A percentile compares a stretch with the other conserved stretches of the same genome.
These are phyloP conservation scores for Tetranychus cinnabarinus DNA, from an alignment of 1,140 invertebrate species.

Conservation along the genomic window DNA sequence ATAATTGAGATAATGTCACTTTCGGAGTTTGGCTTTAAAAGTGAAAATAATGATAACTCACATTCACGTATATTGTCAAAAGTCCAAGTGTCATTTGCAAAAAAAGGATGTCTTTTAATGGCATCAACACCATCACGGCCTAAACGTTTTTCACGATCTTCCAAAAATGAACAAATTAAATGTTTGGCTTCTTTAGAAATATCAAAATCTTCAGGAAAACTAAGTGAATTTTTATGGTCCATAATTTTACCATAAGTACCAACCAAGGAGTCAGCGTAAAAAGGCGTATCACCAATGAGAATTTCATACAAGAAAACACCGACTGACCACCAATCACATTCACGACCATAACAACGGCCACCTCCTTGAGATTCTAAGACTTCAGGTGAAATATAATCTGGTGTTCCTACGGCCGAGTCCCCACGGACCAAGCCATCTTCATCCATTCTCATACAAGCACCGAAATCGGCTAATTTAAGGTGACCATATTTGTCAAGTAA, in stretches of 20 bases:
- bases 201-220: slow-evolving; percentile 72
- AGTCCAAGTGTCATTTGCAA: slow-evolving; percentile 88
- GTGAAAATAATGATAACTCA: slow-evolving; percentile 15
- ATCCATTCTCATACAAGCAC: slow-evolving; percentile 94
- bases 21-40: too few relatives aligned
- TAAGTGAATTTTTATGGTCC: slow-evolving; percentile 86
- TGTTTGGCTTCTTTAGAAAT: slow-evolving; percentile 74
- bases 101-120: slow-evolving; percentile 84
- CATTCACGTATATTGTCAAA: slow-evolving; percentile 84
- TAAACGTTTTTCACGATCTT: slow-evolving; percentile 64
- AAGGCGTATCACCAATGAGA: slow-evolving; percentile 91
- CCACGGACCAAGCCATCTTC: slow-evolving; percentile 75
- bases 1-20: too few relatives aligned
- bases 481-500: slow-evolving; percentile 79
- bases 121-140: slow-evolving; percentile 83
- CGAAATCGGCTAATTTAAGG: slow-evolving; percentile 94
- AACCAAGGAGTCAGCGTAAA: slow-evolving; percentile 92
- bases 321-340: slow-evolving; percentile 90
- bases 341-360: slow-evolving; percentile 33
- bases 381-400: slow-evolving; percentile 97
- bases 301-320: slow-evolving; percentile 98
- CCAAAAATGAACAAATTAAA: slow-evolving; percentile 76
- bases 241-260: slow-evolving; percentile 98
- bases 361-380: slow-evolving; percentile 89
- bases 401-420: slow-evolving; percentile 93